Evolutionary conservation across 2,113 vertebrate species (phyloP), one percentile per base, ranked within the genome.

Genomic region (Physeter macrocephalus): DNA sequence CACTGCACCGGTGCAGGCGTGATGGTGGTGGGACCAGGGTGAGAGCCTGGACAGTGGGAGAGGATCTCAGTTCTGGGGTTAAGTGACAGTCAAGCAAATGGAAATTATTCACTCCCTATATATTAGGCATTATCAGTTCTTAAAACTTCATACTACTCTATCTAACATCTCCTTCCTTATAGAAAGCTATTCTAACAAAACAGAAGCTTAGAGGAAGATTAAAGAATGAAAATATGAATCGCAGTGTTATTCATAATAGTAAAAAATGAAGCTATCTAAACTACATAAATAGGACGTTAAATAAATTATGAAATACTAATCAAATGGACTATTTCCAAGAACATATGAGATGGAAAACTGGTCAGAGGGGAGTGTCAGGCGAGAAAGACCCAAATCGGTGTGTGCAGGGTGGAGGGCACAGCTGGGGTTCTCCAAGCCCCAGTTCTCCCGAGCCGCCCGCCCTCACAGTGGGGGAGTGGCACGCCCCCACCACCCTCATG

Each of bases 391-490:
- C 75, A 2, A 11, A 46, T 57, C 36, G 74, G 31, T 4, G 5
- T 17, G 29, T 43, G 2, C 41, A 25, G 46, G 5, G 0, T 0
- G 23, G 64, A 78, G 39, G 67, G 13, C 62, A 15, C 14, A 17
- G 43, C 43, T 2, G 29, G 86, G 41, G 8, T 66, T 71, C 54
- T 0, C 54, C 25, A n/a, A 46, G 13, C 3, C 12, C 72, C n/a
- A 1, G 9, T 0, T 8, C n/a, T 52, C 80, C 59, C 41, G 61
- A 2, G 2, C 21, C 23, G 3, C 9, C 46, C 2, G 3, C 1
- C 49, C 20, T 31, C 49, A 20, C 34, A 78, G 0, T 14, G 3
- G 21, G 21, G 57, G 11, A 49, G 11, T 14, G 0, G 1, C 25
- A 62, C 0, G 0, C 12, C 27, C 75, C 7, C 9, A 4, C 3